Evolutionary conservation across 2,113 vertebrate genomes (phyloP).

Genomic region (Gallinago jamesoni): DNA sequence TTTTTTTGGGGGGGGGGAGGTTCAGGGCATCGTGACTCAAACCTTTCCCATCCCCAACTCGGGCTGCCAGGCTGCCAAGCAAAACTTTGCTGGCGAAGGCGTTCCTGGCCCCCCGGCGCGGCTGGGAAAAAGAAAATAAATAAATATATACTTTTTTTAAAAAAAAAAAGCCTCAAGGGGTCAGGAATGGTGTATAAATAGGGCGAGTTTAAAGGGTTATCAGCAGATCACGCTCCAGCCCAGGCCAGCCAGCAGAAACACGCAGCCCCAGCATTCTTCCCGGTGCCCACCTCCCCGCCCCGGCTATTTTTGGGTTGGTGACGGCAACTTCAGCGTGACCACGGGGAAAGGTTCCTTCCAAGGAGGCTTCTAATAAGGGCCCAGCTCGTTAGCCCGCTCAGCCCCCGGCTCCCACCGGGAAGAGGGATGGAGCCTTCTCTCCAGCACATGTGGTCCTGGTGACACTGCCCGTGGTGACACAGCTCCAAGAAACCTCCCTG

Average conservation of each 20-base stretch:
- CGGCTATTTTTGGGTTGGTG: not conserved
- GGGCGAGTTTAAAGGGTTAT: not conserved
- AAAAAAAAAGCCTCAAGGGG: not conserved
- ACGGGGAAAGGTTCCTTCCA: not conserved
- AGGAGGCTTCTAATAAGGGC: not conserved
- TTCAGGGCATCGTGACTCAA: not conserved
- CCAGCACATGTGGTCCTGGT: accelerated
- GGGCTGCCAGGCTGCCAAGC: not conserved
- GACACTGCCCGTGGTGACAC: too few species aligned
- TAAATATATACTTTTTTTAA: too few species aligned
- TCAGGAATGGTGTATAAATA: not conserved
- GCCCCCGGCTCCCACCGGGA: not conserved
- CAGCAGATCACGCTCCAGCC: not conserved
- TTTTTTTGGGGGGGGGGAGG: not conserved
- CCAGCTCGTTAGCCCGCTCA: accelerated
- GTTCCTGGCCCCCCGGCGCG: not conserved
- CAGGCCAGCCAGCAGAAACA: not conserved
- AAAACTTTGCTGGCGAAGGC: not conserved
- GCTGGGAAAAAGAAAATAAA: not conserved
- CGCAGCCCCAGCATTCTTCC: not conserved
- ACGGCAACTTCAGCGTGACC: not conserved
- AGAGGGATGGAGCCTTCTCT: not conserved
- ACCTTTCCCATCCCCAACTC: not conserved
- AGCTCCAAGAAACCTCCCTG: not conserved
- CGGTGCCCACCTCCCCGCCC: not conserved